phyloP scores from a whole-genome alignment of 2,113 vertebrate genomes.

The Campylomormyrus tamandua region DNA sequence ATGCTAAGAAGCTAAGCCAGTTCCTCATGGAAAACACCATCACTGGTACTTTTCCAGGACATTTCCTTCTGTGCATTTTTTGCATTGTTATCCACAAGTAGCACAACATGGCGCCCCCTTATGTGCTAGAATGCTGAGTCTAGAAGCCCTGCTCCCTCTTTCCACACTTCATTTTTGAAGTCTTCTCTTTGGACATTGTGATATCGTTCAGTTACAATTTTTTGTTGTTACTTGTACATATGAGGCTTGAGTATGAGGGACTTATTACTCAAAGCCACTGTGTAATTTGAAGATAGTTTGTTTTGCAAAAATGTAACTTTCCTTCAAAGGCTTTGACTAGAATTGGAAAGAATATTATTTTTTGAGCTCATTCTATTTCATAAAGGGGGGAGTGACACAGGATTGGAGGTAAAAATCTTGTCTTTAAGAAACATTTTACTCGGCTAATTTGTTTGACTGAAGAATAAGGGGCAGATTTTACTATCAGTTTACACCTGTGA shows the following conservation, averaged over 20 bases:
- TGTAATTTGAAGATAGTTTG: slow-evolving; percentile 4
- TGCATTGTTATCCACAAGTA: not conserved
- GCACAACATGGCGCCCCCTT: not conserved
- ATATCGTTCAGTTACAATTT: not conserved
- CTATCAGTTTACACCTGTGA: not conserved
- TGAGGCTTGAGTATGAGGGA: not conserved
- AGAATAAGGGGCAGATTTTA: not conserved
- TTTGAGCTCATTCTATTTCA: not conserved
- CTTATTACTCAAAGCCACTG: not conserved
- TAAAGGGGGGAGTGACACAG: not conserved
- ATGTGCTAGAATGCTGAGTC: not conserved
- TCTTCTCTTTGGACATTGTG: not conserved
- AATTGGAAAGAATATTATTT: not conserved
- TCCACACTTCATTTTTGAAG: not conserved
- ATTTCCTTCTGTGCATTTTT: not conserved
- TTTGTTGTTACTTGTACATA: not conserved
- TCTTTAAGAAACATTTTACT: not conserved
- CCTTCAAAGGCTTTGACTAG: not conserved
- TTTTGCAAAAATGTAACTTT: not conserved
- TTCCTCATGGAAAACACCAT: not conserved
- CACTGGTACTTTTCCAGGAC: not conserved
- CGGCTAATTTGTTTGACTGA: not conserved
- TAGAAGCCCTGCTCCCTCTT: not conserved
- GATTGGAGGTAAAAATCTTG: not conserved
- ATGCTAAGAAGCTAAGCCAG: not conserved